These are phyloP conservation scores for Limnephilus rhombicus DNA, from an alignment of 2,888 invertebrate species.

Conservation along the genomic window DNA sequence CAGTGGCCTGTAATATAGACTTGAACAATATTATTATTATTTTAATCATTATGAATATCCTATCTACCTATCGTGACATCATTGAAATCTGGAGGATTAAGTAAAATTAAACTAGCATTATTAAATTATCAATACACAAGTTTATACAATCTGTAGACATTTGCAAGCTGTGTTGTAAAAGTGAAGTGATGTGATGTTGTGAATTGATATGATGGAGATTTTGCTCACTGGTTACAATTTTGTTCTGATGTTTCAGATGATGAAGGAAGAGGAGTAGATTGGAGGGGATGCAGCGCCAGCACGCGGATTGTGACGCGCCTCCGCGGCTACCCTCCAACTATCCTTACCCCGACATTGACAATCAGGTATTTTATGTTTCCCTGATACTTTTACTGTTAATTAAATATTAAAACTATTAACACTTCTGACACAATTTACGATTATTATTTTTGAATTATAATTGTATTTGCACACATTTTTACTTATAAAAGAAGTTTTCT, in stretches of 20 bases:
- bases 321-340: conserved; percentile 66
- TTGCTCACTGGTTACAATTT: neutral
- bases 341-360: conserved; percentile 76
- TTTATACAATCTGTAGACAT: neutral
- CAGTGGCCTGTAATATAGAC: neutral
- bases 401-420: neutral
- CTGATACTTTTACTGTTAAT: neutral
- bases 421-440: neutral
- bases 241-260: conserved; percentile 18
- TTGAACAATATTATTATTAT: neutral
- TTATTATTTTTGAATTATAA: neutral
- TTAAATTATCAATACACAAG: neutral
- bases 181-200: neutral
- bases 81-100: neutral
- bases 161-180: no score
- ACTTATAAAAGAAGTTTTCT: neutral
- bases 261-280: conserved; percentile 46
- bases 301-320: conserved; percentile 57
- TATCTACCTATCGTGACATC: neutral
- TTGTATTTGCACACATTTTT: neutral
- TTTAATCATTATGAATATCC: neutral
- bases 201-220: neutral
- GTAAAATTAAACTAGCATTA: neutral
- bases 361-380: conserved; percentile 71
- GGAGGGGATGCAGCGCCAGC: conserved; percentile 65